A percentile compares a stretch with the other conserved stretches of the same genome.
phyloP scores from a whole-genome alignment of 2,113 vertebrate genomes.

The Oxyruncus cristatus region DNA sequence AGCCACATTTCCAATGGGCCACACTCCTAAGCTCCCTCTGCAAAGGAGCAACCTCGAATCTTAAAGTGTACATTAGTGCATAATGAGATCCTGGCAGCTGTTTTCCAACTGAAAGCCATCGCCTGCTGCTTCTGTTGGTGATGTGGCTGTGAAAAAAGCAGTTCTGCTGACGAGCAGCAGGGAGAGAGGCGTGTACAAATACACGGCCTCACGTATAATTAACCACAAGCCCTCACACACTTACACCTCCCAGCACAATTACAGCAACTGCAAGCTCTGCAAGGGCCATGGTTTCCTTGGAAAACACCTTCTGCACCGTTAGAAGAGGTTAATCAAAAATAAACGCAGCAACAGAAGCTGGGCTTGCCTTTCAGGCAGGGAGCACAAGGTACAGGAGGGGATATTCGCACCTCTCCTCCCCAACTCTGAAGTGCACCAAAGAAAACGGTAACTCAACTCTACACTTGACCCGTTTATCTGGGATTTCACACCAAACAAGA shows the following conservation, averaged over 20 bases:
- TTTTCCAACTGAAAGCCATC: not conserved
- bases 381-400: not conserved
- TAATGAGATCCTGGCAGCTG: constrained; percentile 21
- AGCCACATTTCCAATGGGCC: not conserved
- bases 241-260: not conserved
- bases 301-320: not conserved
- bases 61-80: not conserved
- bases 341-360: not conserved
- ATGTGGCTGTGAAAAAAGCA: not conserved
- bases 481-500: not conserved
- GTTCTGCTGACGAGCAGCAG: not conserved
- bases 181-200: not conserved
- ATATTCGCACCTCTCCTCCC: not conserved
- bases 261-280: not conserved
- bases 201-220: not conserved
- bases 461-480: not conserved
- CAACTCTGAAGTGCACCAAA: not conserved
- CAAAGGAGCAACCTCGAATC: not conserved
- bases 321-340: not conserved
- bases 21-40: not conserved
- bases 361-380: not conserved
- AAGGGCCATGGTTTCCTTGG: not conserved
- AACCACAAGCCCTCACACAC: not conserved
- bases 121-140: constrained; percentile 28
- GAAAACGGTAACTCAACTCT: not conserved